These are phyloP conservation scores for Henricia sp. DNA, from an alignment of 53 echinoderm and acorn worm species.

Conservation along the genomic window DNA sequence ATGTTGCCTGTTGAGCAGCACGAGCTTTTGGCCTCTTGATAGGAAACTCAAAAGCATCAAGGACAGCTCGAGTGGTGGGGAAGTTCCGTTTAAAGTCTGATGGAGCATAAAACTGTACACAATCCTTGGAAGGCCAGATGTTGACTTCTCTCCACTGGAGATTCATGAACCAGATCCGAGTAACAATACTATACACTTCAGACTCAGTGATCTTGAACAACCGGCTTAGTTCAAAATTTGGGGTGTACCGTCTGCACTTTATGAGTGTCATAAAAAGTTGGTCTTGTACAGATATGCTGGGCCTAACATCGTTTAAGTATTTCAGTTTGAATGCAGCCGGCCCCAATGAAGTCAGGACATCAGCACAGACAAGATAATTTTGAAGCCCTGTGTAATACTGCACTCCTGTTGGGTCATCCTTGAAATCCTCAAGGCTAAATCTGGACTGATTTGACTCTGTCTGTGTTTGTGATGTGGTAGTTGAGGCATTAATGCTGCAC, in stretches of 20 bases:
- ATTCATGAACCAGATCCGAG: conserved; percentile 23
- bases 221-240: conserved; percentile 32
- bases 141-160: conserved; percentile 35
- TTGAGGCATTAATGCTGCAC: conserved; percentile 3
- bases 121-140: conserved; percentile 17
- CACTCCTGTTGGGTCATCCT: conserved; percentile 15
- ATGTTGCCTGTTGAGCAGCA: conserved; percentile 43
- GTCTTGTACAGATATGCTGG: conserved; percentile 21
- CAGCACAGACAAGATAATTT: conserved; percentile 11
- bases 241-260: conserved; percentile 31
- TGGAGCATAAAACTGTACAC: conserved; percentile 16
- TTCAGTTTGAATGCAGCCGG: conserved; percentile 12
- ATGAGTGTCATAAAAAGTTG: conserved; percentile 30
- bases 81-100: conserved; percentile 28
- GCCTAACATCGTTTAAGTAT: conserved; percentile 2
- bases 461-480: conserved; percentile 23
- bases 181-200: conserved; percentile 3
- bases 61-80: conserved; percentile 10
- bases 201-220: conserved; percentile 31
- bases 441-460: not conserved
- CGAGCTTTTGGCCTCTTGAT: conserved; percentile 26
- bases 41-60: conserved; percentile 35
- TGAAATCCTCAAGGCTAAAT: conserved; percentile 30
- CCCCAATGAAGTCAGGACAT: conserved; percentile 24
- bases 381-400: conserved; percentile 26